Evolutionary conservation across 2,797 vertebrate genomes (phyloP), one percentile per base, ranked within the genome.

Genomic region (Tragopan temminckii): DNA sequence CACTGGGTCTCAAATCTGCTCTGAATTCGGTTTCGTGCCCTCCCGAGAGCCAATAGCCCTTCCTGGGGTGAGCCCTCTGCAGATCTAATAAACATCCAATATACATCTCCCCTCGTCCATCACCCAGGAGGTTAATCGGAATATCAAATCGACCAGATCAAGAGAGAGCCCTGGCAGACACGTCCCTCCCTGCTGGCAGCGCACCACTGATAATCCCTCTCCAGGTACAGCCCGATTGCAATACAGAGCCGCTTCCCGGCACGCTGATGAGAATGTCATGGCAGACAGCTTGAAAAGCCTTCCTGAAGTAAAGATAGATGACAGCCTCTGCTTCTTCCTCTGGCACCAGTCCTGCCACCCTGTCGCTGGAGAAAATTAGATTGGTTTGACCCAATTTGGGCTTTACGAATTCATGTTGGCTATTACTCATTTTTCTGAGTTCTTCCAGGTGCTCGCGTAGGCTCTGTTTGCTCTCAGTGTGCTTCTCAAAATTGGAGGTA

Each of bases 301-400:
- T 75, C 78, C 79, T 85, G 71, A 70, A 42, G 84, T 17, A 64
- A 81, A 79, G 92, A 85, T 23, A 61, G 90, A 92, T 77, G 90
- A 84, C 78, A 79, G 69, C 70, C 80, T 82, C 87, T 15, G 29
- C 61, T 7, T 83, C 75, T 70, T 67, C 84, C 68, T 36, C 71
- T 80, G 86, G 80, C 55, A 43, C 46, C 66, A 52, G 21, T 80
- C 80, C 91, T 53, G 62, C 80, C 59, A 76, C 78, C 63, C 84
- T 88, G 50, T 46, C 83, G 46, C 12, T 27, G 80, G 7, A 69
- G 71, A 33, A 92, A 96, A 95, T 96, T 53, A 75, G 43, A 89
- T 87, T 94, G 89, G 6, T 58, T 90, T 92, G 95, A 93, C 96
- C 76, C 87, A 78, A 63, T 93, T 87, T 85, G 78, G 68, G 67